Percentiles rank a stretch among this genome's conserved stretches.
phyloP scores from a whole-genome alignment of 1,140 invertebrate species.

The Philopotamus ludificatus region DNA sequence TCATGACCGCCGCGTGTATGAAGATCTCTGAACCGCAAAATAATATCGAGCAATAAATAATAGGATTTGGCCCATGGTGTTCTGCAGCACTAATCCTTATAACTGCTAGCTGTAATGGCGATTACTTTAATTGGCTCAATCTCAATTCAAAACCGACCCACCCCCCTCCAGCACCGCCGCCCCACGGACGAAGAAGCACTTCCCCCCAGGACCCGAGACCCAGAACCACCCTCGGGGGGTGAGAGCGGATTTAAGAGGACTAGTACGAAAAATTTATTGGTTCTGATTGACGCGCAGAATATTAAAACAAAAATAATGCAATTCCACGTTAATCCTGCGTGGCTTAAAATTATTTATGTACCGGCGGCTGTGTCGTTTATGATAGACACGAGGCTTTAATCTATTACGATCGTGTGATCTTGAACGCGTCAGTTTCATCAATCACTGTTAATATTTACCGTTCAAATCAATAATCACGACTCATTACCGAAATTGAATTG shows the following conservation, averaged over 20 bases:
- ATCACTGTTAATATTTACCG: no score
- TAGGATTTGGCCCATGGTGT: conserved; percentile 57
- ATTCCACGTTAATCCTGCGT: no score
- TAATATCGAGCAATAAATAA: conserved; percentile 61
- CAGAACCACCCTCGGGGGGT: neutral
- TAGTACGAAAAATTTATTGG: neutral
- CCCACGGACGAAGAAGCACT: conserved; percentile 5
- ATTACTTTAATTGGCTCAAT: conserved; percentile 61
- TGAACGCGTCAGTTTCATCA: no score
- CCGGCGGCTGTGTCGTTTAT: no score
- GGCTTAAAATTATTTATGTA: no score
- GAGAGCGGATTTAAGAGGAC: neutral
- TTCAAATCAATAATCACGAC: no score
- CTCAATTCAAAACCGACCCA: conserved; percentile 58
- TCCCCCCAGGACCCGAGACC: neutral
- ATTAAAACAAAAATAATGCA: no score
- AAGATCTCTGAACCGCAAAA: conserved; percentile 51
- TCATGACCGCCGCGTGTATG: conserved; percentile 3
- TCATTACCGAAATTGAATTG: no score
- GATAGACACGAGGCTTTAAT: no score
- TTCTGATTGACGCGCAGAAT: neutral
- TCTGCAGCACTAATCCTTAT: conserved; percentile 55
- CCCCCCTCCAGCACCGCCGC: conserved; percentile 44
- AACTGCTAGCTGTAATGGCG: conserved; percentile 57
- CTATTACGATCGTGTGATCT: no score